A percentile compares a stretch with the other conserved stretches of the same genome.
Conservation (phyloP, 2,797 vertebrate species). For the Pipistrellus nathusii region DNA sequence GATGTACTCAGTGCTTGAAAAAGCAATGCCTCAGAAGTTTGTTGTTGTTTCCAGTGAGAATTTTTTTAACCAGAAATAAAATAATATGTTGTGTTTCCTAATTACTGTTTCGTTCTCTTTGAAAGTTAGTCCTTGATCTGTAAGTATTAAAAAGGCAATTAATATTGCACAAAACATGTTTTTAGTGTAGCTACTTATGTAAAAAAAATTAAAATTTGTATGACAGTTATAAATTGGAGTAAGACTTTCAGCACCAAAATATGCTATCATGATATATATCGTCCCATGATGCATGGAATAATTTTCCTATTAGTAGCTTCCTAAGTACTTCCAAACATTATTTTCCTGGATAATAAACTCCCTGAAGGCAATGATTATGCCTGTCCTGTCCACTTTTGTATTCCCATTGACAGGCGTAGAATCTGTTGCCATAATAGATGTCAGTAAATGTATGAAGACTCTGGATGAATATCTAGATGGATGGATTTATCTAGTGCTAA, state of each 20-base stretch:
- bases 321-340: not conserved
- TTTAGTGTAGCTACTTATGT: not conserved
- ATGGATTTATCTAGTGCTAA: not conserved
- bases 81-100: slow-evolving; percentile 9
- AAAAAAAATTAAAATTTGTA: slow-evolving; percentile 23
- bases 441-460: not conserved
- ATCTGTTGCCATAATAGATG: not conserved
- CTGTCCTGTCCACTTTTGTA: not conserved
- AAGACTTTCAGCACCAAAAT: not conserved
- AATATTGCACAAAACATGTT: not conserved
- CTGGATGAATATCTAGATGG: not conserved
- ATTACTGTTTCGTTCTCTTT: slow-evolving; percentile 20
- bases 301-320: not conserved
- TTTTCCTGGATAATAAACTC: not conserved
- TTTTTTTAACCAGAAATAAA: slow-evolving; percentile 64
- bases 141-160: slow-evolving; percentile 33
- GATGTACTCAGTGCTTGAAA: slow-evolving; percentile 57
- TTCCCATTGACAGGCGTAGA: not conserved
- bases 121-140: slow-evolving; percentile 16
- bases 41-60: slow-evolving; percentile 57
- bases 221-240: not conserved
- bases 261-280: not conserved
- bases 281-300: not conserved
- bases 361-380: not conserved
- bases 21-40: slow-evolving; percentile 66